These are phyloP conservation scores for Sigmodon hispidus DNA, from an alignment of 2,113 vertebrate species.

Conservation along the genomic window DNA sequence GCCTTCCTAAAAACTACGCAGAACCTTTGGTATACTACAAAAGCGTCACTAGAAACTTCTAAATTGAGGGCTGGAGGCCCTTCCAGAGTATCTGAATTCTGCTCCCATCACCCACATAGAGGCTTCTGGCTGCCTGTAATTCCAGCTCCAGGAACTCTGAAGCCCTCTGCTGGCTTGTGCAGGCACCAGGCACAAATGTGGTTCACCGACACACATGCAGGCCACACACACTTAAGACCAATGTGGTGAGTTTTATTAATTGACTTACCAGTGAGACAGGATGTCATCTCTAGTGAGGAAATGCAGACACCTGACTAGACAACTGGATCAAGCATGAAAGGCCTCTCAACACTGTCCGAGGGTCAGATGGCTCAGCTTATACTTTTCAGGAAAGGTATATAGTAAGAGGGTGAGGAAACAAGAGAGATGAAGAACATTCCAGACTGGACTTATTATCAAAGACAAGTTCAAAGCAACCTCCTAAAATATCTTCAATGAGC, in stretches of 20 bases:
- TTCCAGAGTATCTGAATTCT: no score
- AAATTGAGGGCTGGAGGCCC: no score
- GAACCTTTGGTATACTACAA: no score
- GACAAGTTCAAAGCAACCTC: not conserved
- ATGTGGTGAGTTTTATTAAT: not conserved
- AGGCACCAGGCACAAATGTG: not conserved
- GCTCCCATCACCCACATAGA: no score
- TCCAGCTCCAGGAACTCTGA: no score
- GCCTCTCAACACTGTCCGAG: no score
- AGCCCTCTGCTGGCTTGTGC: not conserved
- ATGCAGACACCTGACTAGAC: not conserved
- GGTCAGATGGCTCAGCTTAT: not conserved
- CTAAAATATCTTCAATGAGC: not conserved
- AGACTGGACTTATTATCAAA: not conserved
- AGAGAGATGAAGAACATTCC: not conserved
- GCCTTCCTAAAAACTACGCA: no score
- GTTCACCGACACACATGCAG: not conserved
- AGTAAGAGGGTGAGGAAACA: not conserved
- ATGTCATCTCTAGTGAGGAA: not conserved
- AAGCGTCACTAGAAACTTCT: no score
- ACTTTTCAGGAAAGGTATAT: accelerated
- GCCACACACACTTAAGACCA: no score
- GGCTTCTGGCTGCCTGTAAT: no score
- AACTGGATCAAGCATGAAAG: not conserved
- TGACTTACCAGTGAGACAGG: not conserved